A percentile compares a stretch with the other conserved stretches of the same genome.
Conservation (phyloP, 2,888 invertebrate species). For the Parthenolecanium corni region DNA sequence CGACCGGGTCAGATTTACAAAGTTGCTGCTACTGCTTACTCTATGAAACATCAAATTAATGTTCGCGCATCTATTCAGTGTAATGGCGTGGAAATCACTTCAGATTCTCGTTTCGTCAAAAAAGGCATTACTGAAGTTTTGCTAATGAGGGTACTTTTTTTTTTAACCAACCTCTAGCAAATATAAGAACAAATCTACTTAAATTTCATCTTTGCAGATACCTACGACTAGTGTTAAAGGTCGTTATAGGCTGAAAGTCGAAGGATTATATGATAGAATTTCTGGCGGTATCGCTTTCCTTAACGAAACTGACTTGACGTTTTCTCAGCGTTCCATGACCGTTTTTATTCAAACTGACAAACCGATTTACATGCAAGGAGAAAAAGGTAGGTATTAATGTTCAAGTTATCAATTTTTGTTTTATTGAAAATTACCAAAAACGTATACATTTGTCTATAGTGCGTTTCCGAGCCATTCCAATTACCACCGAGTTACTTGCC, state of each 20-base stretch:
- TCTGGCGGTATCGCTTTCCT: conserved; percentile 78
- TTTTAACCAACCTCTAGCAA: neutral
- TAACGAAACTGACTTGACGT: conserved; percentile 73
- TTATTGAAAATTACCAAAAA: neutral
- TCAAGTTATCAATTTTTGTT: neutral
- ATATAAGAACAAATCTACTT: neutral
- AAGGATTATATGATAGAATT: conserved; percentile 64
- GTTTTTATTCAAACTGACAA: conserved; percentile 92
- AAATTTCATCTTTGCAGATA: conserved; percentile 43
- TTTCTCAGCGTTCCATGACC: conserved; percentile 84
- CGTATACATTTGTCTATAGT: conserved; percentile 45
- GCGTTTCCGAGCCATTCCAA: conserved; percentile 80
- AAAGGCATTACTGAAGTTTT: conserved; percentile 81
- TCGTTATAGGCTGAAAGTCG: conserved; percentile 69
- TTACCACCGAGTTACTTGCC: conserved; percentile 81
- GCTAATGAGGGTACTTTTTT: conserved; percentile 60
- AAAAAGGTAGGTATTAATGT: conserved; percentile 49
- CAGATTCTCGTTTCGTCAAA: conserved; percentile 67
- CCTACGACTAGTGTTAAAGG: conserved; percentile 74
- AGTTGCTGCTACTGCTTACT: conserved; percentile 71
- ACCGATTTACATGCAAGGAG: conserved; percentile 87
- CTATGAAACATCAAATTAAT: conserved; percentile 65
- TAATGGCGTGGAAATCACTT: conserved; percentile 79
- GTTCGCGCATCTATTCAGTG: conserved; percentile 79
- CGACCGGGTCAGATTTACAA: conserved; percentile 84